phyloP scores from a whole-genome alignment of 2,113 vertebrate species.

The Oxyruncus cristatus region DNA sequence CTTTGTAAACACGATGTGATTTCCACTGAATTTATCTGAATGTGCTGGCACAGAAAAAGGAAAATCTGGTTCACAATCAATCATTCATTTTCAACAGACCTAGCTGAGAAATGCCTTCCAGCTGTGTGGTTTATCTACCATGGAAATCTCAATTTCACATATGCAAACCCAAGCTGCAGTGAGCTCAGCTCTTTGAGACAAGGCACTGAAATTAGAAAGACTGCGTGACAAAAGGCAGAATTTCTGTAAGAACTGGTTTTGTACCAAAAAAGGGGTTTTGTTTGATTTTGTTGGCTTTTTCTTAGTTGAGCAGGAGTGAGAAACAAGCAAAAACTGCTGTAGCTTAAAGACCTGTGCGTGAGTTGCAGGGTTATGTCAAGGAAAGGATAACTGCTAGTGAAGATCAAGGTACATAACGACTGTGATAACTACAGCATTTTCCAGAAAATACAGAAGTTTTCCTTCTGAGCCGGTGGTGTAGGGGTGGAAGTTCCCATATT shows the following conservation, averaged over 20 bases:
- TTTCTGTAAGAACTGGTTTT: neutral
- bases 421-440: neutral
- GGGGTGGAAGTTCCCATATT: neutral
- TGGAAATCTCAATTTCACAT: conserved; percentile 3
- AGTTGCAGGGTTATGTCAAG: neutral
- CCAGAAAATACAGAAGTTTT: neutral
- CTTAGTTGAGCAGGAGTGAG: neutral
- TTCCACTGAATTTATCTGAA: neutral
- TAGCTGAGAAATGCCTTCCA: conserved; percentile 13
- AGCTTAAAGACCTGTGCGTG: neutral
- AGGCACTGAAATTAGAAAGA: neutral
- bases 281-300: neutral
- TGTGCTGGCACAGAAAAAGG: neutral
- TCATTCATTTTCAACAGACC: neutral
- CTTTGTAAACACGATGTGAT: neutral
- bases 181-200: neutral
- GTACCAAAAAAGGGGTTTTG: neutral
- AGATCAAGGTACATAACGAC: neutral
- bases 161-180: neutral
- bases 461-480: neutral
- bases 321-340: neutral
- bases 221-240: neutral
- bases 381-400: neutral
- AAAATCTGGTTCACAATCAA: conserved; percentile 24
- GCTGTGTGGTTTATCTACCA: neutral